phyloP scores from a whole-genome alignment of 2,888 invertebrate genomes.

The Seladonia tumulorum region DNA sequence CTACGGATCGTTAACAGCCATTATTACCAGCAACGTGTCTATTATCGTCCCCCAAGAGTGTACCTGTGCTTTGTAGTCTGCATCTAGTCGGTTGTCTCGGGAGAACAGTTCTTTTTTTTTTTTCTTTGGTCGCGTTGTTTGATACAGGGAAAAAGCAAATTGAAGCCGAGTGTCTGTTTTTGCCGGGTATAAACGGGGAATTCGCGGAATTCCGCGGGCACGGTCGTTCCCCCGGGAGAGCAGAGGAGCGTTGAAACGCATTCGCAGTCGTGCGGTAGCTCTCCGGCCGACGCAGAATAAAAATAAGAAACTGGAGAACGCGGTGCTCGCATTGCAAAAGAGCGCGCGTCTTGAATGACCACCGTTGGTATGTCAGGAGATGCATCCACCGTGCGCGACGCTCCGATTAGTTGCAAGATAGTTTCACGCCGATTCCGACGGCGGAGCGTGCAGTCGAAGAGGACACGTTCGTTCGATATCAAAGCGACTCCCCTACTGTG shows the following conservation, averaged over 20 bases:
- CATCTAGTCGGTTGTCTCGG: background rate
- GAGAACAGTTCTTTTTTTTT: background rate
- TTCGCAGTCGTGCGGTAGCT: slow-evolving; percentile 57
- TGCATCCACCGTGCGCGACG: slow-evolving; percentile 55
- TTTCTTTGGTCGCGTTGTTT: background rate
- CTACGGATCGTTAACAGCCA: too few relatives aligned
- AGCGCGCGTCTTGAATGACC: slow-evolving; percentile 55
- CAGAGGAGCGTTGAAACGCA: slow-evolving; percentile 28
- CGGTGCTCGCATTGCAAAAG: slow-evolving; percentile 58
- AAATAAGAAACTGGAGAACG: slow-evolving; percentile 31
- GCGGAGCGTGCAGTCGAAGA: background rate
- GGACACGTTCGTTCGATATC: background rate
- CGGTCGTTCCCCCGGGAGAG: background rate
- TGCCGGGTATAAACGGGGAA: background rate
- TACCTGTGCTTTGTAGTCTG: background rate
- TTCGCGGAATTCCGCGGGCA: too few relatives aligned
- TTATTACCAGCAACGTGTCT: too few relatives aligned
- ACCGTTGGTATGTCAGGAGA: slow-evolving; percentile 41
- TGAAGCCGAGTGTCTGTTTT: background rate
- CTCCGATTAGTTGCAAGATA: background rate
- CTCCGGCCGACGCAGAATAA: slow-evolving; percentile 9
- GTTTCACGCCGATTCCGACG: background rate
- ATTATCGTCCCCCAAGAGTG: too few relatives aligned
- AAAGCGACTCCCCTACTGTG: background rate
- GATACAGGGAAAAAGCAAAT: background rate